phyloP scores from a whole-genome alignment of 2,113 vertebrate species.

The Eulemur macaco region DNA sequence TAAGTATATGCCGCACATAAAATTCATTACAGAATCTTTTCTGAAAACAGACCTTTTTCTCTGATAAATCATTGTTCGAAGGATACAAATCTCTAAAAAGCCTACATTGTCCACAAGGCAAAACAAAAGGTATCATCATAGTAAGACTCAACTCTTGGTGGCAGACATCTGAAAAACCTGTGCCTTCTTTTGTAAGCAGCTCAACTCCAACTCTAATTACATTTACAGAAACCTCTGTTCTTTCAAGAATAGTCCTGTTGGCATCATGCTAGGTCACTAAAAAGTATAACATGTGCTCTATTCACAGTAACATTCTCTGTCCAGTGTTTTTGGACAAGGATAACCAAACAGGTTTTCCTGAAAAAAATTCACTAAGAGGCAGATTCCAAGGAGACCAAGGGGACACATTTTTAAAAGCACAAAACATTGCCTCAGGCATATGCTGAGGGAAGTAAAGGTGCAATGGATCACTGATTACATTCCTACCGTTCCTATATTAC shows the following conservation, averaged over 20 bases:
- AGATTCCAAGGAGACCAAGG: conserved; percentile 50
- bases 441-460: neutral
- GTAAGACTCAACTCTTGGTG: neutral
- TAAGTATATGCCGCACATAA: conserved; percentile 72
- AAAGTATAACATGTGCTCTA: conserved; percentile 40
- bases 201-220: neutral
- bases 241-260: neutral
- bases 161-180: neutral
- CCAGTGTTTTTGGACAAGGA: conserved; percentile 76
- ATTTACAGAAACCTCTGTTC: neutral
- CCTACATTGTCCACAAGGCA: conserved; percentile 32
- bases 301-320: conserved; percentile 72
- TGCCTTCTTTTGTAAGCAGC: conserved; percentile 14
- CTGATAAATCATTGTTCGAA: conserved; percentile 52
- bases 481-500: neutral
- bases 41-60: conserved; percentile 68
- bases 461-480: neutral
- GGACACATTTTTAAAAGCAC: conserved; percentile 51
- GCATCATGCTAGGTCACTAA: neutral
- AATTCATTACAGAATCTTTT: conserved; percentile 67
- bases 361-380: conserved; percentile 69
- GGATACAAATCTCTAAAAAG: conserved; percentile 69
- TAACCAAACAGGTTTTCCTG: conserved; percentile 65
- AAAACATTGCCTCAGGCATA: neutral
- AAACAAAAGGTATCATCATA: conserved; percentile 65